Percentiles rank a stretch among this genome's conserved stretches.
phyloP scores from a whole-genome alignment of 2,888 invertebrate species.

The Belgica antarctica region DNA sequence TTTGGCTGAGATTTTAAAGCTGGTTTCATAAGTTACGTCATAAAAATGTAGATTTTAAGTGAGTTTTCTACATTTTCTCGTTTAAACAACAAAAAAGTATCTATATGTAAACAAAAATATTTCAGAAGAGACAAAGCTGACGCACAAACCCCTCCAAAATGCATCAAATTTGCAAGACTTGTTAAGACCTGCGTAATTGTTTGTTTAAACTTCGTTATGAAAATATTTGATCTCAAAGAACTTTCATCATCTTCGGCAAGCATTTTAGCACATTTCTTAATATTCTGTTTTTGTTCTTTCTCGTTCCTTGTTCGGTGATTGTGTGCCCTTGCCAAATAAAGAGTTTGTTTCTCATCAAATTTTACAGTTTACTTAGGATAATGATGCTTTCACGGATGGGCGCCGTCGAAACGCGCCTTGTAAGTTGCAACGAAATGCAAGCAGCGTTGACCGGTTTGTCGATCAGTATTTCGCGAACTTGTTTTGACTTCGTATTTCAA shows the following conservation, averaged over 20 bases:
- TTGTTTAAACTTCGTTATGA: background rate
- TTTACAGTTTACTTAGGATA: slow-evolving; percentile 18
- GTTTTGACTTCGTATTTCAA: slow-evolving; percentile 14
- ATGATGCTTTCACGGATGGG: background rate
- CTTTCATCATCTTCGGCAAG: background rate
- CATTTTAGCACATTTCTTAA: slow-evolving; percentile 23
- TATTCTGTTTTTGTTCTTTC: background rate
- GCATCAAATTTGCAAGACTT: background rate
- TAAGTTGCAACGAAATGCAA: background rate
- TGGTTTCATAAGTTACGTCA: too few species aligned
- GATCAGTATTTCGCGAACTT: background rate
- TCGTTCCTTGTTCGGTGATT: background rate
- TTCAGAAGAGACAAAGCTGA: background rate
- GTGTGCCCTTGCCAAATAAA: background rate
- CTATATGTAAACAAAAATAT: too few species aligned
- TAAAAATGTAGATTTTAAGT: too few species aligned
- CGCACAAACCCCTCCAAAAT: background rate
- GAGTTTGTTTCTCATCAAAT: background rate
- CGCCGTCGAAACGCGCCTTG: slow-evolving; percentile 2
- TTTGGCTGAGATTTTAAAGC: too few species aligned
- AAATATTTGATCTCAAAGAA: background rate
- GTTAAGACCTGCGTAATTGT: slow-evolving; percentile 9
- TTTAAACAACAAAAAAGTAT: too few species aligned
- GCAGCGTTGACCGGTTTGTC: background rate
- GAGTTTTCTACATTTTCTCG: too few species aligned